phyloP scores from a whole-genome alignment of 2,113 vertebrate genomes.

The Uria aalge region DNA sequence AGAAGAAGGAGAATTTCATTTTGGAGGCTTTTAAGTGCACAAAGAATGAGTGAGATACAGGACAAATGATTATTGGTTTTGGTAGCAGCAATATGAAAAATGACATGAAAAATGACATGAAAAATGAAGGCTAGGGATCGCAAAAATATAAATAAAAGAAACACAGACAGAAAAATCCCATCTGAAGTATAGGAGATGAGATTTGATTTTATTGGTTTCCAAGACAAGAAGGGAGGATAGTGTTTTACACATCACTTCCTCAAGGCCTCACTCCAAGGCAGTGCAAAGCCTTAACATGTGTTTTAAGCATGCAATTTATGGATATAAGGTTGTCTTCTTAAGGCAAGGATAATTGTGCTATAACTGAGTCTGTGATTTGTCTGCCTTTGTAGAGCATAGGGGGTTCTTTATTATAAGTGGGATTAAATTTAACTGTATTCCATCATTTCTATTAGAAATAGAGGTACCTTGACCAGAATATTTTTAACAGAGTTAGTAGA shows the following conservation, averaged over 20 bases:
- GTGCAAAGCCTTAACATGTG: not conserved
- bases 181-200: not conserved
- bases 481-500: not conserved
- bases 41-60: constrained; percentile 37
- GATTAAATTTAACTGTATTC: not conserved
- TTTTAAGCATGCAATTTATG: not conserved
- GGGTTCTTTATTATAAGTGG: fast-evolving
- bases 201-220: not conserved
- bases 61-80: constrained; percentile 43
- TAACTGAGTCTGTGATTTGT: not conserved
- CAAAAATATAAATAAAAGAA: not conserved
- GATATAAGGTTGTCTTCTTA: not conserved
- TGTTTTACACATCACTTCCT: not conserved
- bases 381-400: not conserved
- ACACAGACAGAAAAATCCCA: not conserved
- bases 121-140: not conserved
- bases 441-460: not conserved
- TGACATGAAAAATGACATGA: constrained; percentile 54
- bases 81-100: constrained; percentile 28
- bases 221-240: not conserved
- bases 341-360: not conserved
- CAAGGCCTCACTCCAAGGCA: not conserved
- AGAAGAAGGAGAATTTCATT: constrained; percentile 48
- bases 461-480: not conserved
- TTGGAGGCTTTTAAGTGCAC: constrained; percentile 33